A percentile compares a stretch with the other conserved stretches of the same genome.
Conservation (phyloP, 2,797 vertebrate species). For the Brotogeris chrysoptera region DNA sequence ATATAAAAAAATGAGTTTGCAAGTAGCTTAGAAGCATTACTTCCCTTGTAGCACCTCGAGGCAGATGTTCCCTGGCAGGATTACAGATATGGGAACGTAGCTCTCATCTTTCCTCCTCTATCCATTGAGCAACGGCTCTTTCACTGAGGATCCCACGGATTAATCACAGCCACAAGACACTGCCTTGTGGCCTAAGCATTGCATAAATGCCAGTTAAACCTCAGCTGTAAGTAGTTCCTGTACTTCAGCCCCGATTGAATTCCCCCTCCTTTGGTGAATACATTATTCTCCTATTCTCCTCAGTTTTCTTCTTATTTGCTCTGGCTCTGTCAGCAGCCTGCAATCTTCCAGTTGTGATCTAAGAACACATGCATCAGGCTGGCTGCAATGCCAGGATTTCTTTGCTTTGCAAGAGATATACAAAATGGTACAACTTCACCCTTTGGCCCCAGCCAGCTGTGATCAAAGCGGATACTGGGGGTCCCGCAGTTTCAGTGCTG, state of each 20-base stretch:
- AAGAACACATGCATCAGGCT: not conserved
- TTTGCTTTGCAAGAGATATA: not conserved
- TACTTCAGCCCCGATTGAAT: fast-evolving
- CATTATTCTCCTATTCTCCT: fast-evolving
- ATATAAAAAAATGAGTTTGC: fast-evolving
- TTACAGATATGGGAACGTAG: fast-evolving
- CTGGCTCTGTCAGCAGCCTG: not conserved
- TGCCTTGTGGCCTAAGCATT: fast-evolving
- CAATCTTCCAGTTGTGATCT: fast-evolving
- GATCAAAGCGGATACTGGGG: not conserved
- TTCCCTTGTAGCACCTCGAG: fast-evolving
- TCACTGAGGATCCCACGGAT: not conserved
- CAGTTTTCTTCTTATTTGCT: fast-evolving
- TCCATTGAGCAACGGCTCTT: not conserved
- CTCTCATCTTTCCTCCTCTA: not conserved
- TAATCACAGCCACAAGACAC: not conserved
- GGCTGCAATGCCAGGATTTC: not conserved
- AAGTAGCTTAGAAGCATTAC: not conserved
- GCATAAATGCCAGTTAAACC: not conserved
- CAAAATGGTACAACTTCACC: not conserved
- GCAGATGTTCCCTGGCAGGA: not conserved
- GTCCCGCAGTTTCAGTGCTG: fast-evolving
- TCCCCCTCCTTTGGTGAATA: not conserved
- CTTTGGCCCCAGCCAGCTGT: not conserved
- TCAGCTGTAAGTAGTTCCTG: not conserved